phyloP scores from a whole-genome alignment of 2,888 invertebrate species.

The Eupithecia tripunctaria region DNA sequence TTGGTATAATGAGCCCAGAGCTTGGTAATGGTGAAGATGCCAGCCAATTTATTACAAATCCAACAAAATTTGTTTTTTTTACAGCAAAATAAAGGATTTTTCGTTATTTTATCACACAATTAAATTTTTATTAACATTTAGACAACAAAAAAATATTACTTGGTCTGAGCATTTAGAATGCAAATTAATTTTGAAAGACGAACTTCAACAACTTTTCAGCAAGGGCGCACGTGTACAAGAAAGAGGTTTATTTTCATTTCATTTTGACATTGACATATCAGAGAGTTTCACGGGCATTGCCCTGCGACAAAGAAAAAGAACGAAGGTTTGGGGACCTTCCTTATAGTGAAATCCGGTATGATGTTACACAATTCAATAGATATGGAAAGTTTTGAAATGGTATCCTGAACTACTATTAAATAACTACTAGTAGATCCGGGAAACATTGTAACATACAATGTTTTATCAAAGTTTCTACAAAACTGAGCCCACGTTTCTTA shows the following conservation, averaged over 20 bases:
- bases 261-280: conserved; percentile 31
- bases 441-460: background rate
- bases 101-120: background rate
- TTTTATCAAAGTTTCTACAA: too few species aligned
- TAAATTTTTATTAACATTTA: background rate
- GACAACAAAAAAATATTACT: too few species aligned
- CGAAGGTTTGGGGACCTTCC: conserved; percentile 3
- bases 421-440: too few species aligned
- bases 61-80: background rate
- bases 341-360: conserved; percentile 30
- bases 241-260: conserved; percentile 18
- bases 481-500: too few species aligned
- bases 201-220: conserved; percentile 18
- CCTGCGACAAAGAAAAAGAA: conserved; percentile 25
- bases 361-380: background rate
- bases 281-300: conserved; percentile 18
- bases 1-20: too few species aligned
- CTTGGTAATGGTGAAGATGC: background rate
- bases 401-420: background rate
- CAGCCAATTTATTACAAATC: background rate
- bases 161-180: too few species aligned
- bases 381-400: background rate
- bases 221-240: background rate
- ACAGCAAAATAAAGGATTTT: background rate
- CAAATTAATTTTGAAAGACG: conserved; percentile 20